Base-by-base conservation (phyloP, 2,797 vertebrate species). In the Lutjanus argentimaculatus region DNA sequence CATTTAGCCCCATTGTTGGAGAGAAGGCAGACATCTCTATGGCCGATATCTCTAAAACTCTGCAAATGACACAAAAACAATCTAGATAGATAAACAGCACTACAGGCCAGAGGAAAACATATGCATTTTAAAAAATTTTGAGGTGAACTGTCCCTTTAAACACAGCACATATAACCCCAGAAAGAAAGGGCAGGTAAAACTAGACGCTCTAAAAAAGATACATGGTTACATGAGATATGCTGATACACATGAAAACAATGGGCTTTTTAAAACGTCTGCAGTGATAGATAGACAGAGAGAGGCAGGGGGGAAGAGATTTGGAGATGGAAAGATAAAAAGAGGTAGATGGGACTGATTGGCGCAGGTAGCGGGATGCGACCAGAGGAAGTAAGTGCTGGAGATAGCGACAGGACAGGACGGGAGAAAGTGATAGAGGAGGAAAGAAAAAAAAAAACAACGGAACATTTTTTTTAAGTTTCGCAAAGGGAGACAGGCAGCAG, bases 181-280 rank as follows among this genome's bases (percentile, higher is more conserved):
- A 69, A 61, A 52, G 70, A 73, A 63, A 65, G 89, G 74, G 77
- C 82, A 88, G 86, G 87, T 85, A 79, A 76, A 82, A 76, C 57
- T 46, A 61, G 42, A 65, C 72, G 65, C 74, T 79, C 52, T 15
- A 13, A 62, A 78, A 80, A 90, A 77, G 87, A 91, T 74, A 90
- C 85, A 90, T 45, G 83, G 87, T 84, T 66, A 90, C 90, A 83
- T 56, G 83, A 94, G 94, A 95, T 95, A 52, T 83, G 74, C 89
- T 83, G 94, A 95, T 95, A 94, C 74, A 90, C 85, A 67, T 83
- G 87, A 93, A 93, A 93, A 96, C 95, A 95, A 96, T 92, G 88
- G 91, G 85, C 92, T 93, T 93, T 94, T 95, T 91, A 80, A 84
- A 89, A 89, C 73, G 77, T 88, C 83, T 89, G 88, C 80, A 79